Base-by-base conservation (phyloP, 53 echinoderm and acorn worm species). In the Temnopleurus reevesii region DNA sequence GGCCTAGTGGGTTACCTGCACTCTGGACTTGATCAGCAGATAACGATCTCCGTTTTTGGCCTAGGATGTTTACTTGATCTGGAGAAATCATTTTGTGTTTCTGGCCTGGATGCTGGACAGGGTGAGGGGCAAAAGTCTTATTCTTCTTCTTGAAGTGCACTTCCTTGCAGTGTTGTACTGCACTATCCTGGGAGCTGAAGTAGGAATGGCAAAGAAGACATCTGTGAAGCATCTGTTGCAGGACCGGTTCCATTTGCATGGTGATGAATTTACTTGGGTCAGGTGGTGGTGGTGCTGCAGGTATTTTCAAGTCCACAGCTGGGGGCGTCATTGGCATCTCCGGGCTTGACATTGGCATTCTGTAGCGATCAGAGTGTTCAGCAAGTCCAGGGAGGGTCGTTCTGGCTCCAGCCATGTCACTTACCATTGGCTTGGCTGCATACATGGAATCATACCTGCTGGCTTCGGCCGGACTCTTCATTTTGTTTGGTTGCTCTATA, bases 161-260 rank as follows among this genome's bases (percentile, higher is more conserved):
- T 51, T 66, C 88, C 46, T 49, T 66, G 45, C 88, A 87, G 71
- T 87, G 88, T 8, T 31, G 51, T 27, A 87, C 53, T 18, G 88
- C 88, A 87, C 49, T 87, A 10, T 66, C 71, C 35, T 87, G 88
- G 5, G 88, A 66, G 71, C 88, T 87, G 53, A 87, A 87, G 53
- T 87, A 87, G 17, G 88, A 87, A 46, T 87, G 88, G 33, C 88
- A 87, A 30, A 87, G 88, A 27, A 87, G 88, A 51, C 88, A 87
- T 23, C 88, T 87, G 41, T 87, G 88, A 0, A 87, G 53, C 88
- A 87, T 65, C 49, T 87, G 88, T 36, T 87, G 88, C 65, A 71
- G 53, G 30, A 87, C 65, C 33, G 88, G 88, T 71, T 87, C 88
- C 88, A 87, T 46, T 51, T 87, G 88, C n/a, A 87, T 87, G n/a